Conservation (phyloP, 2,113 vertebrate genomes). For the Labrus mixtus region DNA sequence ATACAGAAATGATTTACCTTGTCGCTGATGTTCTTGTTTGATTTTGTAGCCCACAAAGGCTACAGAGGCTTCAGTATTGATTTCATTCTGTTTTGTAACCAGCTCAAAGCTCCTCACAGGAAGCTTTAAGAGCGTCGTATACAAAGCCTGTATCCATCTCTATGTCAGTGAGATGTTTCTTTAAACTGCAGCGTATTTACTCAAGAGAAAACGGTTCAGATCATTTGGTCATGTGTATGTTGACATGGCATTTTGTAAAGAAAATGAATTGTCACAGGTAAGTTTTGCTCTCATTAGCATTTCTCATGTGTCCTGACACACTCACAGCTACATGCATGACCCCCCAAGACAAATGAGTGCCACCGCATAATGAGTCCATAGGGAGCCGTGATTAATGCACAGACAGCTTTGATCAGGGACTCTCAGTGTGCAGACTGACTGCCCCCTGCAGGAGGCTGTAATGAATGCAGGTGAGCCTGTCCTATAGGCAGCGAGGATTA, state of each 20-base stretch:
- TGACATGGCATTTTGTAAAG: not conserved
- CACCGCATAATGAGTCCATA: slow-evolving; percentile 57
- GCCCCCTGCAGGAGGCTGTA: slow-evolving; percentile 16
- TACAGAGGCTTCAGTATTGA: too few relatives aligned
- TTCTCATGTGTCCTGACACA: not conserved
- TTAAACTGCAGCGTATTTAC: not conserved
- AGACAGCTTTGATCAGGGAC: slow-evolving; percentile 41
- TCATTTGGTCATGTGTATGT: too few relatives aligned
- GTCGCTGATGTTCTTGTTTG: too few relatives aligned
- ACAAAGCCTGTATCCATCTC: too few relatives aligned
- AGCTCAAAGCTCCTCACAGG: too few relatives aligned
- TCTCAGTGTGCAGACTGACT: slow-evolving; percentile 29
- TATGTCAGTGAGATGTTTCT: not conserved
- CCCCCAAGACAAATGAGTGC: slow-evolving; percentile 49
- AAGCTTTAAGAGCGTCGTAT: too few relatives aligned
- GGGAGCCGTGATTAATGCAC: slow-evolving; percentile 64
- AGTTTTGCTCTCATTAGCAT: not conserved
- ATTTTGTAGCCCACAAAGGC: too few relatives aligned
- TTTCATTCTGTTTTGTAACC: too few relatives aligned
- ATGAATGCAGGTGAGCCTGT: slow-evolving; percentile 34
- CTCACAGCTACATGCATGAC: slow-evolving; percentile 38
- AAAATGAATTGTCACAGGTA: not conserved
- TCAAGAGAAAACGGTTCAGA: not conserved
- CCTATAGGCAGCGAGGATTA: slow-evolving; percentile 17
- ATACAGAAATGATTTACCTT: too few relatives aligned